Conservation (phyloP, 2,888 invertebrate species). For the Eupithecia centaureata region DNA sequence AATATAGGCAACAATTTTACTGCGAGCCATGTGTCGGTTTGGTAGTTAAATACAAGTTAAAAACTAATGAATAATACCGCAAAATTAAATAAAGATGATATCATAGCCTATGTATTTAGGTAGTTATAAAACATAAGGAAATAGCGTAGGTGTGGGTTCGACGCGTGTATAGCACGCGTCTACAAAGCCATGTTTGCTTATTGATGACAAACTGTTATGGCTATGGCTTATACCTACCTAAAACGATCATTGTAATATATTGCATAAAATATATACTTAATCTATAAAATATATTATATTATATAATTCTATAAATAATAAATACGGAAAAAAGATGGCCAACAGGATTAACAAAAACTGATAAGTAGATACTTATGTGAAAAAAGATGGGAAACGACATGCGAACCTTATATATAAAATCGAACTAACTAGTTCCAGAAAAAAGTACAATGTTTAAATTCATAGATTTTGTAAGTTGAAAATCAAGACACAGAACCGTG, state of each 20-base stretch:
- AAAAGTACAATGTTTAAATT: too few relatives aligned
- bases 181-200: background rate
- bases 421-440: too few relatives aligned
- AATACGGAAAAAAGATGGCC: too few relatives aligned
- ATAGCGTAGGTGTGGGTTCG: constrained; percentile 22
- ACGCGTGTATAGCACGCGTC: constrained; percentile 51
- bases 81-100: constrained; percentile 52
- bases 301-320: too few relatives aligned
- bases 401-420: too few relatives aligned
- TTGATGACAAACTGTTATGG: background rate
- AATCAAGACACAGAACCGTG: too few relatives aligned
- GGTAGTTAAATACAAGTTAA: background rate
- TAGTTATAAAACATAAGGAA: constrained; percentile 40
- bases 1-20: too few relatives aligned
- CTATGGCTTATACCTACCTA: background rate
- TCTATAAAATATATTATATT: too few relatives aligned
- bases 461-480: too few relatives aligned
- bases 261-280: background rate
- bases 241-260: background rate
- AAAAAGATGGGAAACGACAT: too few relatives aligned
- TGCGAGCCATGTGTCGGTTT: background rate
- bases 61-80: constrained; percentile 37
- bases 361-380: too few relatives aligned
- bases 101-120: constrained; percentile 51
- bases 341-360: too few relatives aligned